These are phyloP conservation scores for Chionodraco myersi DNA, from an alignment of 2,113 vertebrate species.

Conservation along the genomic window DNA sequence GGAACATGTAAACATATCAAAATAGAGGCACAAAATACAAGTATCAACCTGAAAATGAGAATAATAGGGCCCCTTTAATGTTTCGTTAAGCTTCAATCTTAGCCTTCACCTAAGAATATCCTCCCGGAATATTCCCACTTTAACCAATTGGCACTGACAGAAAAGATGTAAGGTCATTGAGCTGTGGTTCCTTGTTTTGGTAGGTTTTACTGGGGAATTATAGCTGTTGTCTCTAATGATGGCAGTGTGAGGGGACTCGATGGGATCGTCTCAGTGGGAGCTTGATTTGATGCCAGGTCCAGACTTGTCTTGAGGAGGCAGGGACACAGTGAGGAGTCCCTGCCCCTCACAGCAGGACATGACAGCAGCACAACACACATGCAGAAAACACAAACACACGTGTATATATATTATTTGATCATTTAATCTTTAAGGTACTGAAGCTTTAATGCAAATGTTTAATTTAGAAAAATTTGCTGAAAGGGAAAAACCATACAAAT, in stretches of 20 bases:
- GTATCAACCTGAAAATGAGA: no score
- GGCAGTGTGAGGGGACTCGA: conserved; percentile 4
- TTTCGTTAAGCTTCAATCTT: background rate
- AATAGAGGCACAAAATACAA: no score
- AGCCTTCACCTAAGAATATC: background rate
- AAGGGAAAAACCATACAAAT: background rate
- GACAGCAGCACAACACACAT: conserved; percentile 19
- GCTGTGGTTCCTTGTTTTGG: background rate
- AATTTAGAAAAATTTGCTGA: background rate
- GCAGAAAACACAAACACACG: background rate
- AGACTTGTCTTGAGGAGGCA: conserved; percentile 59
- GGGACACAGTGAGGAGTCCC: background rate
- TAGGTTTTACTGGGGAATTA: conserved; percentile 7
- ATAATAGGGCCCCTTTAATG: background rate
- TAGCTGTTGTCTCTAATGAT: conserved; percentile 11
- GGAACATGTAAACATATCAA: no score
- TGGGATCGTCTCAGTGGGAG: conserved; percentile 39
- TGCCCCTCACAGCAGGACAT: conserved; percentile 71
- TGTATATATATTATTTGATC: no score
- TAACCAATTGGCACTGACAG: background rate
- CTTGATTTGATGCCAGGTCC: conserved; percentile 64
- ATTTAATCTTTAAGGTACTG: no score
- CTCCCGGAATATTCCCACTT: background rate
- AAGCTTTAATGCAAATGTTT: no score
- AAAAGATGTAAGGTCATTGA: background rate